Conservation (phyloP, 2,797 vertebrate species). For the Anguilla anguilla region DNA sequence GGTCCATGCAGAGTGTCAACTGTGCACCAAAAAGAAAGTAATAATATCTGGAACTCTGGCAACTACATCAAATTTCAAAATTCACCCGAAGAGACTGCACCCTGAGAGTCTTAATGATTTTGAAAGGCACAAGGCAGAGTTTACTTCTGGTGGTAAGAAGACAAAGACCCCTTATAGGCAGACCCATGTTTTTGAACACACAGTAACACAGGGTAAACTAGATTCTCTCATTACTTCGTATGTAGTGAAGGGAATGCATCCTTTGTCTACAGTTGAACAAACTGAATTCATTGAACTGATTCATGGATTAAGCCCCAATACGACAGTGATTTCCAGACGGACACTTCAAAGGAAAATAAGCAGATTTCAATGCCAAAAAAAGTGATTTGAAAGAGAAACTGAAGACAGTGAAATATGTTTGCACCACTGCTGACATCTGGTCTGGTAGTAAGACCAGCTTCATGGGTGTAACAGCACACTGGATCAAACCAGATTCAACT, state of each 20-base stretch:
- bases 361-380: constrained; percentile 23
- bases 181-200: constrained; percentile 5
- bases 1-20: background rate
- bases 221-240: constrained; percentile 7
- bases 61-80: constrained; percentile 18
- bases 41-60: constrained; percentile 11
- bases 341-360: constrained; percentile 26
- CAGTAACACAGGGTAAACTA: constrained; percentile 6
- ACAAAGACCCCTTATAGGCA: constrained; percentile 1
- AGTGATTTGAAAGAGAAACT: background rate
- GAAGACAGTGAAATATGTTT: constrained; percentile 4
- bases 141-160: constrained; percentile 1
- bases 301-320: constrained; percentile 16
- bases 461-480: constrained; percentile 29
- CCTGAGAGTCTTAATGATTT: background rate
- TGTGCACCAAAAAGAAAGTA: background rate
- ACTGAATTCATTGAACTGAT: constrained; percentile 23
- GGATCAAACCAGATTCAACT: constrained; percentile 29
- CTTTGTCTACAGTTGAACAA: constrained; percentile 33
- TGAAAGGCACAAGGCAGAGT: constrained; percentile 16
- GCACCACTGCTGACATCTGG: constrained; percentile 36
- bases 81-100: constrained; percentile 4
- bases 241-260: constrained; percentile 29
- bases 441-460: constrained; percentile 1
- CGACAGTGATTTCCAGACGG: constrained; percentile 21